phyloP scores from a whole-genome alignment of 2,797 vertebrate species.

The Podargus strigoides region DNA sequence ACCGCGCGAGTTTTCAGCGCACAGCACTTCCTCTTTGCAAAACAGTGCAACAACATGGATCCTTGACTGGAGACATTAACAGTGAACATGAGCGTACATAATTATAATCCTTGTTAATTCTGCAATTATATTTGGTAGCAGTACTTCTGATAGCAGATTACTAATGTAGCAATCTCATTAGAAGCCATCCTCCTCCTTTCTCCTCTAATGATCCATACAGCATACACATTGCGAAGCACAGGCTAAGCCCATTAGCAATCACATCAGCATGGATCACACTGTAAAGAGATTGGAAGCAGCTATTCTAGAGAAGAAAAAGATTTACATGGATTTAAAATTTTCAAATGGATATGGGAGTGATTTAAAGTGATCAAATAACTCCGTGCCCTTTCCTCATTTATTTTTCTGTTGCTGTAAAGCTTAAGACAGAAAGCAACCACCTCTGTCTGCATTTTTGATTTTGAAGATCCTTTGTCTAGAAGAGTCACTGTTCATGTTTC shows the following conservation, averaged over 20 bases:
- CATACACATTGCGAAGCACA: neutral
- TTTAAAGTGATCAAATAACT: conserved; percentile 6
- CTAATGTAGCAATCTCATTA: conserved; percentile 30
- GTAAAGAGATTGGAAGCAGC: neutral
- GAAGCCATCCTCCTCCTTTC: conserved; percentile 12
- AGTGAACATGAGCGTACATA: neutral
- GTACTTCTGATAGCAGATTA: conserved; percentile 32
- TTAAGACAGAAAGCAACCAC: neutral
- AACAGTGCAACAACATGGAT: neutral
- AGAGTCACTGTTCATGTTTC: neutral
- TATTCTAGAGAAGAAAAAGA: conserved; percentile 4
- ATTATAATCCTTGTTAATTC: conserved; percentile 40
- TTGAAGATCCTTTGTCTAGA: neutral
- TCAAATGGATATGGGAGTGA: neutral
- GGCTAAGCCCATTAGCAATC: conserved; percentile 28
- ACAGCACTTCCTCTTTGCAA: neutral
- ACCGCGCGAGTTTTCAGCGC: neutral
- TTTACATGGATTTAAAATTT: conserved; percentile 29
- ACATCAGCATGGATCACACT: neutral
- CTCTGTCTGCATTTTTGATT: neutral
- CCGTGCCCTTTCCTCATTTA: neutral
- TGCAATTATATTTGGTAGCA: conserved; percentile 2
- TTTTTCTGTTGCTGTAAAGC: neutral
- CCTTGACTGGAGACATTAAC: neutral
- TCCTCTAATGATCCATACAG: conserved; percentile 19